Conservation (phyloP, 2,113 vertebrate genomes). For the Ailurus styani region DNA sequence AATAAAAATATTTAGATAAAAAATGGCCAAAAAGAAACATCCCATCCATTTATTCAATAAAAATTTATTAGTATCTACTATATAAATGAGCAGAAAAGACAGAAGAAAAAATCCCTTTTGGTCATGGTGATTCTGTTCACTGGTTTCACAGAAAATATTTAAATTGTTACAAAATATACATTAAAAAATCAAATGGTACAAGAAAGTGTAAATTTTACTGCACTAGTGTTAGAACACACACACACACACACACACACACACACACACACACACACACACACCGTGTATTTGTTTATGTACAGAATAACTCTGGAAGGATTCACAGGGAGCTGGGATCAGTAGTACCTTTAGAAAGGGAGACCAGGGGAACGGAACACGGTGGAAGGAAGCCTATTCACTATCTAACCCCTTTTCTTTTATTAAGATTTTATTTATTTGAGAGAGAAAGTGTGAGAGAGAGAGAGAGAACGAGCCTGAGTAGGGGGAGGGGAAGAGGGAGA, state of each 20-base stretch:
- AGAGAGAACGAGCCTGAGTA: too few species aligned
- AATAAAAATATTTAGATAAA: neutral
- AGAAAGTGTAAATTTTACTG: neutral
- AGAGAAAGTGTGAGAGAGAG: too few species aligned
- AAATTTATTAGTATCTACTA: neutral
- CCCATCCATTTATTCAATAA: neutral
- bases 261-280: neutral
- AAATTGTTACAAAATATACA: neutral
- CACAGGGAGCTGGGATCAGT: neutral
- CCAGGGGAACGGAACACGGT: neutral
- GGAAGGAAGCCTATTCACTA: neutral
- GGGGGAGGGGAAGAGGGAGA: too few species aligned
- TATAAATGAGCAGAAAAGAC: neutral
- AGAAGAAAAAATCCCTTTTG: neutral
- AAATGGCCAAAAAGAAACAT: conserved; percentile 1
- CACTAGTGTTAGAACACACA: neutral
- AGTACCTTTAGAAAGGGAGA: neutral
- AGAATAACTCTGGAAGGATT: neutral
- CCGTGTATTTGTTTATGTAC: neutral
- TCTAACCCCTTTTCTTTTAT: too few species aligned
- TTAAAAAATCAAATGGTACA: neutral
- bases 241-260: neutral
- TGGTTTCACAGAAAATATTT: neutral
- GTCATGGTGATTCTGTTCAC: neutral
- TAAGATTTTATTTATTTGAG: too few species aligned